Evolutionary conservation across 2,797 vertebrate species (phyloP).

Genomic region (Capromys pilorides): DNA sequence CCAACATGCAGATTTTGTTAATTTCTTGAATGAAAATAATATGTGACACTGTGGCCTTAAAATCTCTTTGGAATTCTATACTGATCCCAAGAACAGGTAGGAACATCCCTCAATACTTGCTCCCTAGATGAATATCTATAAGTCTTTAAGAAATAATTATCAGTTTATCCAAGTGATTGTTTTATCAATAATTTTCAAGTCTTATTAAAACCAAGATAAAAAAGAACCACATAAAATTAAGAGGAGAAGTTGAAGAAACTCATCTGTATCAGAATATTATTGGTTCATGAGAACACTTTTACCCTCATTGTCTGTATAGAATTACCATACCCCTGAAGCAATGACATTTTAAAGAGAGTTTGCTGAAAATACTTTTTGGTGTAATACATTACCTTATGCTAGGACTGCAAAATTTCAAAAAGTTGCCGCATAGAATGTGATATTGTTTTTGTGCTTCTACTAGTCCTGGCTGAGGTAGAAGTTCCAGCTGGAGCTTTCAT

Average conservation of each 20-base stretch:
- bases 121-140: constrained; percentile 41
- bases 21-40: not conserved
- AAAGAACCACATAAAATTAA: constrained; percentile 23
- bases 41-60: not conserved
- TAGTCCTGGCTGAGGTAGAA: not conserved
- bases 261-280: constrained; percentile 45
- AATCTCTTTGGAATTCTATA: constrained; percentile 53
- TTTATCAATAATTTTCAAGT: constrained; percentile 49
- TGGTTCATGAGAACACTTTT: constrained; percentile 55
- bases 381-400: constrained; percentile 51
- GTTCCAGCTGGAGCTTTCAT: not conserved
- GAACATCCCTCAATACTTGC: constrained; percentile 43
- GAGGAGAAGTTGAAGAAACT: constrained; percentile 30
- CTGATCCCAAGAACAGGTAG: not conserved
- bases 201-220: constrained; percentile 63
- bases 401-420: constrained; percentile 19
- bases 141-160: constrained; percentile 67
- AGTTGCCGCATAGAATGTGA: not conserved
- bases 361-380: not conserved
- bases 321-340: constrained; percentile 48
- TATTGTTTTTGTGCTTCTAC: not conserved
- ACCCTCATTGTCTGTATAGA: constrained; percentile 59
- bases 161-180: constrained; percentile 29
- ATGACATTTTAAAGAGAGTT: constrained; percentile 52
- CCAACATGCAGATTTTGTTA: not conserved